Evolutionary conservation across 2,113 vertebrate genomes (phyloP), one percentile per base, ranked within the genome.

Genomic region (Capra hircus): DNA sequence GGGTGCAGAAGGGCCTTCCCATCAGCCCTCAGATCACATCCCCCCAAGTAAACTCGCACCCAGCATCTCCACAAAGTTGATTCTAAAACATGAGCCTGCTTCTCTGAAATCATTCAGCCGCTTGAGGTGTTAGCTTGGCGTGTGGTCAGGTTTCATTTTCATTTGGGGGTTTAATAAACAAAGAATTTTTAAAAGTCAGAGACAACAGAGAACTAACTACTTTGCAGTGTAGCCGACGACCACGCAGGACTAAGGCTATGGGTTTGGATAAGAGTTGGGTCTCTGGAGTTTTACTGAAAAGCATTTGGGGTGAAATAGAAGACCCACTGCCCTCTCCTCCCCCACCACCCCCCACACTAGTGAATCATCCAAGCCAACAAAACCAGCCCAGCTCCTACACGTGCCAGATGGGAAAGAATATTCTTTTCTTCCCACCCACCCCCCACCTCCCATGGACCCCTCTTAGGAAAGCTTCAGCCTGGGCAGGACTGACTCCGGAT

Each of bases 361-460:
- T 2, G n/a, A 21, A 19, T 14, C 94, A 96, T 97, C 94, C 88
- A 77, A 92, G 67, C 83, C 93, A 94, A 98, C 96, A 95, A 92
- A 98, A 95, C 97, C 95, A 92, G 67, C 88, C 83, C 53, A 64
- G 89, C 88, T 90, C 82, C 53, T 13, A 30, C n/a, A 5, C 0
- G 0, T 2, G 30, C 33, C 87, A 90, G 96, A 94, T 90, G 97
- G 91, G 97, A 95, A 91, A 83, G 82, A 96, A 95, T 48, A 77
- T 90, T 60, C 89, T 97, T 97, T 92, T 94, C 82, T 71, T 40
- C 19, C 4, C 33, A 4, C n/a, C 19, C 2, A 19, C 19, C n/a
- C 9, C 17, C n/a, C 88, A 60, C 28, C 71, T 95, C 48, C 45
- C 94, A 97, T 97, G 6, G 50, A 33, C 64, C 40, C 89, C 95